phyloP scores from a whole-genome alignment of 1,140 invertebrate species.

The Penaeus japonicus region DNA sequence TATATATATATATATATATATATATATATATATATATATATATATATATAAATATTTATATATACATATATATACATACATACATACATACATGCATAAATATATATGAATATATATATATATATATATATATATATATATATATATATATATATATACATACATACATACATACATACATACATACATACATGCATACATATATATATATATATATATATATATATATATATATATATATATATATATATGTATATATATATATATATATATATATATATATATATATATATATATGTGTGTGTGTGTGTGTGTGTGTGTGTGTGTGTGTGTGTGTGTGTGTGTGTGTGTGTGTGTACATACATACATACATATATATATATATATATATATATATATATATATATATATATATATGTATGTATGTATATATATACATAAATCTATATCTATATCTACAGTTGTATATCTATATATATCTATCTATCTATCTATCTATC shows the following conservation, averaged over 20 bases:
- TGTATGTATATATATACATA: too few species aligned
- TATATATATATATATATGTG: not conserved
- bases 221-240: slow-evolving; percentile 2
- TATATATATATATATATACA: not conserved
- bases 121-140: not conserved
- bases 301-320: slow-evolving; percentile 19
- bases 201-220: not conserved
- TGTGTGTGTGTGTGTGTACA: not conserved
- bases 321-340: not conserved
- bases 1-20: not conserved
- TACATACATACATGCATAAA: not conserved
- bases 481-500: too few species aligned
- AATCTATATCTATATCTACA: too few species aligned
- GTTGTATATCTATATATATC: too few species aligned
- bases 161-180: not conserved
- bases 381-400: too few species aligned
- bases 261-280: slow-evolving; percentile 17
- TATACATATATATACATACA: not conserved
- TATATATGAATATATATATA: slow-evolving; percentile 16
- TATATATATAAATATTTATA: not conserved
- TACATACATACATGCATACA: not conserved
- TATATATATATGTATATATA: slow-evolving; percentile 23
- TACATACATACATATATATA: not conserved
- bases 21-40: not conserved
- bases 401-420: too few species aligned